Base-by-base conservation (phyloP, 2,797 vertebrate species). In the Danio choprae region DNA sequence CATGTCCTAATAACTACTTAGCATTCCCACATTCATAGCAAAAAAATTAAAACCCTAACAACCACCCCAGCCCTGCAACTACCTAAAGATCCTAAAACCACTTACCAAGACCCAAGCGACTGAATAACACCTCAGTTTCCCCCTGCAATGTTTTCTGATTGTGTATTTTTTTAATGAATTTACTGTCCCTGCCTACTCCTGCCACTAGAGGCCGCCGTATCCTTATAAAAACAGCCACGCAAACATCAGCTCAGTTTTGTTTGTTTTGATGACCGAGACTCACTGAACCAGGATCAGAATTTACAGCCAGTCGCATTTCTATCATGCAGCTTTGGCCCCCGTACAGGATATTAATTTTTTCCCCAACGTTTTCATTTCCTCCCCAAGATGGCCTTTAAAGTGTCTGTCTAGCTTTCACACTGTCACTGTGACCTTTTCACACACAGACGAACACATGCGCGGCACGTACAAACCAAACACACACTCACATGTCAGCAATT, bases 331-430 rank as follows among this genome's bases (percentile, higher is more conserved):
- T 63, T 46, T 29, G 65, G 58, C 77, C 29, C 43, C 72, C n/a
- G 0, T 82, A 85, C 87, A 91, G 89, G 89, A 92, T 92, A 92
- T 92, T 90, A 89, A 29, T 29, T 91, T 89, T 89, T 88, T 92
- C 89, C 84, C 84, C 74, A 81, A 67, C 79, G 79, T 82, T 92
- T 89, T 93, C 85, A 92, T 92, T 92, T 91, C 92, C 90, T 90
- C 84, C 88, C 85, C 81, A 82, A 89, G 83, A 87, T 82, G 88
- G 81, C 78, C 89, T 92, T 93, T 93, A 86, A 90, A 20, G 9
- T 87, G 89, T 90, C 81, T 84, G 83, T 86, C 84, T 83, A 86
- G 85, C 87, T 86, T 87, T 85, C 58, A 53, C 44, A 79, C 87
- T 90, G 88, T 93, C 89, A 90, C 86, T 88, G 80, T 84, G 82